Percentiles rank a stretch among this genome's conserved stretches.
Evolutionary conservation across 2,888 invertebrate genomes (phyloP).

Genomic region (Myathropa florea): DNA sequence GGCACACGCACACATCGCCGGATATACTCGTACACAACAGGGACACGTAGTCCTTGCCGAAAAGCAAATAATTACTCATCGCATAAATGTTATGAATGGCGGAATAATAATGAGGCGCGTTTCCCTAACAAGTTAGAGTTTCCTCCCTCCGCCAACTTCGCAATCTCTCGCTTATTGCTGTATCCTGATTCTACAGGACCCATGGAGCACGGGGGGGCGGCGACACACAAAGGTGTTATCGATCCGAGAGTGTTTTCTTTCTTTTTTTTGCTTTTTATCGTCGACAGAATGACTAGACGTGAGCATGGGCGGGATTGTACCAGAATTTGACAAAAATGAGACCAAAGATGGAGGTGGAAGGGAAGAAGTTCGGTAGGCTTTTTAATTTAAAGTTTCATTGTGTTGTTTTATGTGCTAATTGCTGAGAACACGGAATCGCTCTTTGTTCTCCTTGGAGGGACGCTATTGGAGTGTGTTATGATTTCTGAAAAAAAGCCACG

Average conservation of each 20-base stretch:
- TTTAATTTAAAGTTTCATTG: constrained; percentile 59
- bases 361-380: constrained; percentile 24
- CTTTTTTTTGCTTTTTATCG: constrained; percentile 7
- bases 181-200: neutral
- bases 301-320: neutral
- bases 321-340: neutral
- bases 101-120: constrained; percentile 58
- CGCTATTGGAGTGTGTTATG: constrained; percentile 3
- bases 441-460: constrained; percentile 40
- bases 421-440: constrained; percentile 55
- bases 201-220: neutral
- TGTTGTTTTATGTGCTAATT: constrained; percentile 63
- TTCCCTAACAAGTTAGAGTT: constrained; percentile 40
- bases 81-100: constrained; percentile 63
- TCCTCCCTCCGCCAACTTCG: neutral
- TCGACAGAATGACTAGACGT: constrained; percentile 31
- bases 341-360: neutral
- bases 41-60: constrained; percentile 54
- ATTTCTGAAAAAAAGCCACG: neutral
- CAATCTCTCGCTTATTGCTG: neutral
- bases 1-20: neutral
- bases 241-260: constrained; percentile 26
- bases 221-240: constrained; percentile 55
- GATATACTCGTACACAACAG: constrained; percentile 33
- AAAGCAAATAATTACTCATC: constrained; percentile 66